Percentiles rank a stretch among this genome's conserved stretches.
phyloP scores from a whole-genome alignment of 2,797 vertebrate genomes.

The Hylomyscus alleni region DNA sequence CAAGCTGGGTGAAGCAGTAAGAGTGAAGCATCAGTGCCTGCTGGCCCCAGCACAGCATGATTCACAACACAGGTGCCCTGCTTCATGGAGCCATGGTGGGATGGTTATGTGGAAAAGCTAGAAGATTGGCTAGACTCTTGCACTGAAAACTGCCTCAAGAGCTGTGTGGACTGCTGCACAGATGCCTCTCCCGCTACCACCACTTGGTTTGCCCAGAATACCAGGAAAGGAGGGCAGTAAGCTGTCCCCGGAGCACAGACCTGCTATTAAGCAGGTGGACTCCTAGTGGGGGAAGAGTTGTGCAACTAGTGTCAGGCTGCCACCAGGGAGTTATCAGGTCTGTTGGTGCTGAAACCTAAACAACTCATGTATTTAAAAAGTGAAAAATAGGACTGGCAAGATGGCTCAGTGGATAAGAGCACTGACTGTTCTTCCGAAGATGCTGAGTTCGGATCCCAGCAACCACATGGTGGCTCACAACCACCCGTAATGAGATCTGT shows the following conservation, averaged over 20 bases:
- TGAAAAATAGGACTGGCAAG: too few species aligned
- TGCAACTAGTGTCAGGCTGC: not conserved
- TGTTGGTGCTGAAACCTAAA: conserved; percentile 72
- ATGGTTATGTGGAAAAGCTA: conserved; percentile 94
- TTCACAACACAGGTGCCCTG: conserved; percentile 90
- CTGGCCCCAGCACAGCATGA: not conserved
- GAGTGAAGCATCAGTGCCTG: not conserved
- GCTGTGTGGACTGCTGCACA: conserved; percentile 95
- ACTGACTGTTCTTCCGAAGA: too few species aligned
- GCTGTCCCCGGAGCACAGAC: conserved; percentile 14
- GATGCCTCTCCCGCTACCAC: conserved; percentile 94
- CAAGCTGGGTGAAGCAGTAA: too few species aligned
- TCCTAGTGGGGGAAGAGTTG: not conserved
- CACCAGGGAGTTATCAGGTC: conserved; percentile 30
- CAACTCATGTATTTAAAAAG: conserved; percentile 68
- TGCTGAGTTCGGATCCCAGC: too few species aligned
- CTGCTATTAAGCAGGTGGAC: conserved; percentile 42
- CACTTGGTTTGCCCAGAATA: conserved; percentile 94
- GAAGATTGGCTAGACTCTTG: conserved; percentile 93
- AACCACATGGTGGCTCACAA: too few species aligned
- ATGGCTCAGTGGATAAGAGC: too few species aligned
- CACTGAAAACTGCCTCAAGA: conserved; percentile 93
- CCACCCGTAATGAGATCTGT: too few species aligned
- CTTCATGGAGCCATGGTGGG: conserved; percentile 95
- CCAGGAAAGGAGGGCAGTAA: conserved; percentile 93